Percentiles rank a stretch among this genome's conserved stretches.
These are phyloP conservation scores for Progne subis DNA, from an alignment of 2,113 vertebrate species.

Conservation along the genomic window DNA sequence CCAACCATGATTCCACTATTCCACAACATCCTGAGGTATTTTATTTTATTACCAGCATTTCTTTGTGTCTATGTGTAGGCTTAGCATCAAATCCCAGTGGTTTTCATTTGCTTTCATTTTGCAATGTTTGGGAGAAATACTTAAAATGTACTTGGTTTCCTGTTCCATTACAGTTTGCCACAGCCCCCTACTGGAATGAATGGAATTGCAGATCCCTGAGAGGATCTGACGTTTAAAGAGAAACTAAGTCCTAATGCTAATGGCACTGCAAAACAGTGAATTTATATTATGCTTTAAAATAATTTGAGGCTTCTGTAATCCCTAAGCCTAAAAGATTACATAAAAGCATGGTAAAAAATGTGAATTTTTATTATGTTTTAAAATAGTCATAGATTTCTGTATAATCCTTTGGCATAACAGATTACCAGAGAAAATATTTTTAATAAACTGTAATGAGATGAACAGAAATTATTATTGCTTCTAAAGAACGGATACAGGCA, in stretches of 20 bases:
- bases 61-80: neutral
- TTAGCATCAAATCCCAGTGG: neutral
- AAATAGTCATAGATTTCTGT: neutral
- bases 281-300: neutral
- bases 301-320: neutral
- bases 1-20: neutral
- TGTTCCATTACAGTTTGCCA: neutral
- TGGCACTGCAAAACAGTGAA: neutral
- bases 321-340: neutral
- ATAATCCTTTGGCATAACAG: neutral
- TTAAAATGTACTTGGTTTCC: neutral
- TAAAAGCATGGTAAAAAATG: neutral
- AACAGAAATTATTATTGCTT: neutral
- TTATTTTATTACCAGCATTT: neutral
- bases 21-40: constrained; percentile 44
- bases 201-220: neutral
- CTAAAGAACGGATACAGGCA: neutral
- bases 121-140: neutral
- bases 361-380: neutral
- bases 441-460: neutral
- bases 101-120: constrained; percentile 6
- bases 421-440: neutral
- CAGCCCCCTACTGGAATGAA: constrained; percentile 56
- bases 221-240: neutral
- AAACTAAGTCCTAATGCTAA: neutral